Conservation (phyloP, 2,888 invertebrate species). For the Orchesellides sinensis region DNA sequence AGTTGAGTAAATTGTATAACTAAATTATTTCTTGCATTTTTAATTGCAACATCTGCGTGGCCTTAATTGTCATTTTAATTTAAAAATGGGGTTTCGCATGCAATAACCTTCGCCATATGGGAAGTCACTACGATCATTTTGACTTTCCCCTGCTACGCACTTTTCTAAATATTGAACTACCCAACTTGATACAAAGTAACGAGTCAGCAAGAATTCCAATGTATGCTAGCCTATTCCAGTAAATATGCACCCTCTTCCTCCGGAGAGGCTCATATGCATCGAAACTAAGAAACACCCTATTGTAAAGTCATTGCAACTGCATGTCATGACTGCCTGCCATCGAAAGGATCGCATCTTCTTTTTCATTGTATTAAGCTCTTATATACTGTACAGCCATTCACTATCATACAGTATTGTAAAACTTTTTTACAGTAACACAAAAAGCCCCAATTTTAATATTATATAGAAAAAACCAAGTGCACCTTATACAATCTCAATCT, state of each 20-base stretch:
- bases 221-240: background rate
- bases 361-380: background rate
- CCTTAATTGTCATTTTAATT: background rate
- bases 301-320: background rate
- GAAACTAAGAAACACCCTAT: background rate
- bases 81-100: too few relatives aligned
- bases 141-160: too few relatives aligned
- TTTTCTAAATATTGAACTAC: too few relatives aligned
- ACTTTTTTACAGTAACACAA: too few relatives aligned
- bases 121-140: too few relatives aligned
- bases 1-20: too few relatives aligned
- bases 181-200: too few relatives aligned
- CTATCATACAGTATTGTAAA: too few relatives aligned
- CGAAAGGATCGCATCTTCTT: conserved; percentile 21
- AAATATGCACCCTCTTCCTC: conserved; percentile 9
- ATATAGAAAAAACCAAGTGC: too few relatives aligned
- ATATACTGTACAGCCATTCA: background rate
- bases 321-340: conserved; percentile 37
- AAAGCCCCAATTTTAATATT: too few relatives aligned
- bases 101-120: too few relatives aligned
- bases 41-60: conserved; percentile 41
- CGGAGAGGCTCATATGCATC: background rate
- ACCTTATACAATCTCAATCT: conserved; percentile 32
- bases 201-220: conserved; percentile 25
- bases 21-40: background rate